Base-by-base conservation (phyloP, 2,113 vertebrate genomes). In the Hemicordylus capensis region DNA sequence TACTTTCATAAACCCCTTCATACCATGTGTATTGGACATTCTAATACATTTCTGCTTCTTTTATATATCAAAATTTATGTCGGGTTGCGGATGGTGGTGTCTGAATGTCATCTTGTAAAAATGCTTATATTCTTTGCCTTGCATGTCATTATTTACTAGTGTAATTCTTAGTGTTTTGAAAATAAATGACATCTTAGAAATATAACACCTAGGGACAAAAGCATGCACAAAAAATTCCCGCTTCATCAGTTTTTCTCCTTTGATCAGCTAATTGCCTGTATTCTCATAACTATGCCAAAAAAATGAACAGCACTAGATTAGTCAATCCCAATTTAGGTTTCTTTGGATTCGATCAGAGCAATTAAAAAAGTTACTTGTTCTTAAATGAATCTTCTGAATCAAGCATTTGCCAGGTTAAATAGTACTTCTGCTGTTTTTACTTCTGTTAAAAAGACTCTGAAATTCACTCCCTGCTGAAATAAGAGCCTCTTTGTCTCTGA, bases 261-360 rank as follows among this genome's bases (percentile, higher is more conserved):
- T 94, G 92, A 95, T 94, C 87, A 85, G 91, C 87, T 95, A 95
- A 95, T 95, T 96, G 91, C 89, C 84, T 94, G 64, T 89, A 94
- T 95, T 93, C 88, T 92, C 89, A 95, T 89, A 95, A 95, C 94
- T 94, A 92, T 89, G 82, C 87, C 87, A 93, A 86, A 89, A n/a
- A 93, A 84, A 46, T 31, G 58, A 84, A 93, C 88, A 84, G 75
- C 94, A 92, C 89, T 85, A 88, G 72, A 94, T 94, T 90, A 93
- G 83, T 90, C 91, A 95, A 92, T 88, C 72, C 94, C 90, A 92
- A 95, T 96, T 95, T 95, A 76, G 85, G 72, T 87, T 93, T 81
- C 24, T 91, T 87, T 89, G 67, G 83, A 89, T 92, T 92, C 95
- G 87, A 95, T 95, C 85, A 95, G 89, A 93, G 76, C 89, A 95